Base-by-base conservation (phyloP, 2,113 vertebrate genomes). In the Clarias gariepinus region DNA sequence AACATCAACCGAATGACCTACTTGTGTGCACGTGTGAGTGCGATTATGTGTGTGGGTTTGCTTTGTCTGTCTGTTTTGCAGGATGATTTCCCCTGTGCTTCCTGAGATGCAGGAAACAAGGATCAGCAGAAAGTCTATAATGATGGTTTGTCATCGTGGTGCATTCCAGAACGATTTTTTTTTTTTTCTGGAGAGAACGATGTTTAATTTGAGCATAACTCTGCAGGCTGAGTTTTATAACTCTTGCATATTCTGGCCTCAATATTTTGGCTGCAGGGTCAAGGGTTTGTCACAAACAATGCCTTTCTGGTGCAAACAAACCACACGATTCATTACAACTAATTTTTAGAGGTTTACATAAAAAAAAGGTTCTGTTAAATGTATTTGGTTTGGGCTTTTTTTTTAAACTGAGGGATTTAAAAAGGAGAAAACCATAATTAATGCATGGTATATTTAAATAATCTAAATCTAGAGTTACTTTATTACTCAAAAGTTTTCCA, bases 21-120 rank as follows among this genome's bases (percentile, higher is more conserved):
- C 88, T 81, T 89, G 66, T 81, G n/a, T 78, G 73, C 33, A 58
- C 53, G 9, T 57, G 47, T 58, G 61, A 61, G 69, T 41, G 3
- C 30, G 55, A 84, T 8, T 79, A 16, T 55, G 8, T 73, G 77
- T 30, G 28, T 81, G 77, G 4, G 52, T 60, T 12, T 90, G 87
- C 58, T 25, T 81, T 87, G 87, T n/a, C n/a, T n/a, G 61, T 12
- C 15, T 89, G 83, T 86, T 86, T 88, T 87, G 92, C 93, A 94
- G 94, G 94, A 95, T 93, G 92, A 88, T 92, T 87, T 85, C 86
- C 92, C 88, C 90, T 91, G 86, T 0, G 85, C 92, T 95, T 96
- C 95, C 95, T 95, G 94, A 92, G 82, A 88, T 81, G 85, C 92
- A 94, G 94, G 94, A 95, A 94, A 89, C 92, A 52, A 83, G 91